Conservation (phyloP, 2,113 vertebrate genomes). For the Callaeas wilsoni region DNA sequence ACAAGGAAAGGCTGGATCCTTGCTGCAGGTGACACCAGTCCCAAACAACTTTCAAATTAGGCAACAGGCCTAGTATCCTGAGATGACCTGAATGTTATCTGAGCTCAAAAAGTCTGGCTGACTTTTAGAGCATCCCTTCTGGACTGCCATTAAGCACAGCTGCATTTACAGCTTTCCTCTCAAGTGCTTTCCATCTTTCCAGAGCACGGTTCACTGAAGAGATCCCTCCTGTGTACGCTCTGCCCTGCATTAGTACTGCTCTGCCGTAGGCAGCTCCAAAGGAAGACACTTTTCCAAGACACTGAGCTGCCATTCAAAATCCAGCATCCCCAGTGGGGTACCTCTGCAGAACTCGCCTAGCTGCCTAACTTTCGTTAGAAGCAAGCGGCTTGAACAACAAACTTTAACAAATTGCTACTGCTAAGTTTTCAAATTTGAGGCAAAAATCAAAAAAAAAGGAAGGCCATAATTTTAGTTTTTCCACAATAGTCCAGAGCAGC, state of each 20-base stretch:
- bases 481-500: neutral
- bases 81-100: neutral
- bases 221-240: neutral
- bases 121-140: neutral
- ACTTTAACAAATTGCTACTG: neutral
- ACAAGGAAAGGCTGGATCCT: neutral
- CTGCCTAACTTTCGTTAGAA: neutral
- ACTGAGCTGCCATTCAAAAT: neutral
- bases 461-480: neutral
- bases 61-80: neutral
- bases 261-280: neutral
- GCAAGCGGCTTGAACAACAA: fast-evolving
- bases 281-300: neutral
- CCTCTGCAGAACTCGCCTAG: neutral
- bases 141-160: neutral
- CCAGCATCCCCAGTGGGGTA: neutral
- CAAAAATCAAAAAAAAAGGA: neutral
- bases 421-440: neutral
- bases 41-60: neutral
- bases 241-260: neutral
- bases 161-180: neutral
- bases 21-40: neutral
- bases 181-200: neutral
- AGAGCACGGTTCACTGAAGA: neutral
- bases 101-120: neutral